phyloP scores from a whole-genome alignment of 2,797 vertebrate species.

The Ptychadena robeensis region DNA sequence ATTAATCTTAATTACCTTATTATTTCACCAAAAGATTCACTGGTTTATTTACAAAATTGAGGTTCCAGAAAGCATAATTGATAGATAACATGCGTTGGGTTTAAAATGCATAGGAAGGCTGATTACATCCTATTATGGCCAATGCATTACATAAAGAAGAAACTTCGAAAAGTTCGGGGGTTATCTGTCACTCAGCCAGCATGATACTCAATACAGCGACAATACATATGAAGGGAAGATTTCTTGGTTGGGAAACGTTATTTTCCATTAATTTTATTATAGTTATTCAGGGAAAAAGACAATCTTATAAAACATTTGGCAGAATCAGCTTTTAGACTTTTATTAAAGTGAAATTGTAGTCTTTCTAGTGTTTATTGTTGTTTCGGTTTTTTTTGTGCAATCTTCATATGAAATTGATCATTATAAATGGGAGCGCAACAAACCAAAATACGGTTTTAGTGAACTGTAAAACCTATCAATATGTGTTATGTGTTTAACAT shows the following conservation, averaged over 20 bases:
- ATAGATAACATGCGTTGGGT: not conserved
- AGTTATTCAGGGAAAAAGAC: not conserved
- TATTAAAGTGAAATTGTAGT: too few relatives aligned
- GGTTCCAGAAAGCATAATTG: not conserved
- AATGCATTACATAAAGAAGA: not conserved
- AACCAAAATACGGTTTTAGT: too few relatives aligned
- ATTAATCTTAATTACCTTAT: conserved; percentile 46
- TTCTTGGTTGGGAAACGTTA: not conserved
- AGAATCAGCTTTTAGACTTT: not conserved
- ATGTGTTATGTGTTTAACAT: too few relatives aligned
- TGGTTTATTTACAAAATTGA: conserved; percentile 13
- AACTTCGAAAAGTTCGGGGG: not conserved
- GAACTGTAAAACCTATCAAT: too few relatives aligned
- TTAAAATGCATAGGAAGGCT: not conserved
- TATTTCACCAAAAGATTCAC: conserved; percentile 9
- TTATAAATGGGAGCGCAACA: not conserved
- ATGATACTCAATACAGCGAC: not conserved
- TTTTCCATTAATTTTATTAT: not conserved
- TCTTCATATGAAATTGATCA: not conserved
- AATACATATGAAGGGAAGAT: not conserved
- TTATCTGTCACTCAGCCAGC: not conserved
- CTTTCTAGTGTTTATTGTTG: not conserved
- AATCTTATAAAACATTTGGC: not conserved
- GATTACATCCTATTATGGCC: not conserved
- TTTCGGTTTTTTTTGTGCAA: too few relatives aligned